A percentile compares a stretch with the other conserved stretches of the same genome.
Conservation (phyloP, 2,113 vertebrate genomes). For the Hippolais icterina region DNA sequence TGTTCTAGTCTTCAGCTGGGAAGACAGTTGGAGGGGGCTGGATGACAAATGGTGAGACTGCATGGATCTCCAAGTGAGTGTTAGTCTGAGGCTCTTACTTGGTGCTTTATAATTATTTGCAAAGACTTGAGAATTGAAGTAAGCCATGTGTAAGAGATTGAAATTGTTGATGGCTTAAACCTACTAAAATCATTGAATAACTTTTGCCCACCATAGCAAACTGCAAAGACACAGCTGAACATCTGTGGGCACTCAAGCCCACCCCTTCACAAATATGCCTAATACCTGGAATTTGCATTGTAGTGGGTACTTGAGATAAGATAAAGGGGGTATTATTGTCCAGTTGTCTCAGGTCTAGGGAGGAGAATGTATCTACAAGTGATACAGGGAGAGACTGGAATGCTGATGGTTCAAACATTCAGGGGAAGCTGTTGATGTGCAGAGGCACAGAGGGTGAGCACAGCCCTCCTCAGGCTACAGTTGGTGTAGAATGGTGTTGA, state of each 20-base stretch:
- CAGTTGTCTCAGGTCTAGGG: fast-evolving
- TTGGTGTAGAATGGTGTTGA: neutral
- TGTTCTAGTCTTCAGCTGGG: neutral
- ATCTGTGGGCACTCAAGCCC: neutral
- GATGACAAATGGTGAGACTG: neutral
- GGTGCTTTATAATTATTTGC: neutral
- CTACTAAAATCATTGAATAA: neutral
- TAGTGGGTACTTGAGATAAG: neutral
- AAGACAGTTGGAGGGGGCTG: neutral
- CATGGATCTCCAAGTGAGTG: neutral
- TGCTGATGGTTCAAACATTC: neutral
- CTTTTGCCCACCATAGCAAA: neutral
- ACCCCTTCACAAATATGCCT: neutral
- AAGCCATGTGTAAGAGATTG: neutral
- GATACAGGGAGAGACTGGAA: neutral
- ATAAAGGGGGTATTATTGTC: neutral
- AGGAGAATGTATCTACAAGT: neutral
- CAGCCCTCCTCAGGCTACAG: neutral
- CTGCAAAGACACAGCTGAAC: neutral
- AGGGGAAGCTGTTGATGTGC: neutral
- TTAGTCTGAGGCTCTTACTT: neutral
- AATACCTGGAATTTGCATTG: neutral
- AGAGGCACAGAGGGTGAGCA: neutral
- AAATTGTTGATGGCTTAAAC: neutral
- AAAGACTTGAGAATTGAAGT: neutral